phyloP scores from a whole-genome alignment of 2,888 invertebrate genomes.

The Teinopalpus imperialis region DNA sequence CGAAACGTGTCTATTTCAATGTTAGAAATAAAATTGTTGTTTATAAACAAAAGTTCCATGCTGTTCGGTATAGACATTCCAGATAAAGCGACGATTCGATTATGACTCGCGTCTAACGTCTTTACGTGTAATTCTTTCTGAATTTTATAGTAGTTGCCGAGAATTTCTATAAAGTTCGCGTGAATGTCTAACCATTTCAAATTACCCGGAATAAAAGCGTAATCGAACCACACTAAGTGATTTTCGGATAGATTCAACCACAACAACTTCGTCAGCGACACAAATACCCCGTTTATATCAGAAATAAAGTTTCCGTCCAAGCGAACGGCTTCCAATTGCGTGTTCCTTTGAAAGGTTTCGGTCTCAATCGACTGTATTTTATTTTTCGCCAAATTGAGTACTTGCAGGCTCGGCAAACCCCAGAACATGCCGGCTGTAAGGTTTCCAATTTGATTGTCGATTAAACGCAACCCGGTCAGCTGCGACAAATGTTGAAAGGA shows the following conservation, averaged over 20 bases:
- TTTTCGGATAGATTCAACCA: slow-evolving; percentile 95
- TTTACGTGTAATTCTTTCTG: slow-evolving; percentile 90
- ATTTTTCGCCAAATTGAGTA: slow-evolving; percentile 94
- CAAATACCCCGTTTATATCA: slow-evolving; percentile 94
- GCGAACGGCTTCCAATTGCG: slow-evolving; percentile 92
- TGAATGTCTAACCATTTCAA: slow-evolving; percentile 95
- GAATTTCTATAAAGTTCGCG: slow-evolving; percentile 92
- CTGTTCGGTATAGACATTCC: slow-evolving; percentile 93
- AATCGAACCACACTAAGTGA: slow-evolving; percentile 96
- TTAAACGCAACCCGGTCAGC: slow-evolving; percentile 92
- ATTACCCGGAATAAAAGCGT: slow-evolving; percentile 93
- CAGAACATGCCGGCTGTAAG: slow-evolving; percentile 93
- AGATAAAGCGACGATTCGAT: slow-evolving; percentile 90
- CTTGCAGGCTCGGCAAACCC: slow-evolving; percentile 91
- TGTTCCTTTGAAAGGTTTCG: slow-evolving; percentile 92
- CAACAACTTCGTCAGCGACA: slow-evolving; percentile 89
- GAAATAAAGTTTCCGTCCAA: slow-evolving; percentile 93
- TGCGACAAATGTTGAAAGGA: slow-evolving; percentile 93
- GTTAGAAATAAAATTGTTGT: slow-evolving; percentile 91
- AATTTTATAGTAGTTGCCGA: slow-evolving; percentile 94
- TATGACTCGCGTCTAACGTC: slow-evolving; percentile 94
- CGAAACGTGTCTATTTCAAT: slow-evolving; percentile 92
- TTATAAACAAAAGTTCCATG: slow-evolving; percentile 92
- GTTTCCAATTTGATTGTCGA: slow-evolving; percentile 94
- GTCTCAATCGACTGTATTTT: slow-evolving; percentile 92